Percentiles rank a stretch among this genome's conserved stretches.
Conservation (phyloP, 1,140 invertebrate genomes). For the Bursaphelenchus mucronatus region DNA sequence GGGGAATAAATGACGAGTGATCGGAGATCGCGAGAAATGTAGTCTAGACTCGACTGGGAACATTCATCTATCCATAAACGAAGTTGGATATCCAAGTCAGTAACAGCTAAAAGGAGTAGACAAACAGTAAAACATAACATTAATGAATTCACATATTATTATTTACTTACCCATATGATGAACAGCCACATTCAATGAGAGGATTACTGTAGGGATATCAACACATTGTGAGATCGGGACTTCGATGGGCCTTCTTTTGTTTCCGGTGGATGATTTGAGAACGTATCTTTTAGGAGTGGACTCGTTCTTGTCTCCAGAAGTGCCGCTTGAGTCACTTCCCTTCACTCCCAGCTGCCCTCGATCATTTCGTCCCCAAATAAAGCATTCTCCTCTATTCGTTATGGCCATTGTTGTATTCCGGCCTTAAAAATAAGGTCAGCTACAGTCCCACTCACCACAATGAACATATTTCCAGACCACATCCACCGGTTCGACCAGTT, state of each 20-base stretch:
- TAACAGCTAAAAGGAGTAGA: conserved; percentile 2
- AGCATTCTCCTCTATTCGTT: conserved; percentile 28
- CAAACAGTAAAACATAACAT: not conserved
- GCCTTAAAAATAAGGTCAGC: conserved; percentile 21
- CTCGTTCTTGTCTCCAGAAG: conserved; percentile 7
- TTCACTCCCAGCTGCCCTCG: conserved; percentile 39
- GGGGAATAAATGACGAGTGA: conserved; percentile 16
- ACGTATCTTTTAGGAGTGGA: conserved; percentile 22
- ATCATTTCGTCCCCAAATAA: conserved; percentile 47
- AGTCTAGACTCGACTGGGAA: conserved; percentile 24
- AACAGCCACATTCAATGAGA: conserved; percentile 22
- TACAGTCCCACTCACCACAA: conserved; percentile 34
- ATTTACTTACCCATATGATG: conserved; percentile 9
- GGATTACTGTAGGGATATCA: conserved; percentile 37
- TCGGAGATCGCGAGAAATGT: conserved; percentile 31
- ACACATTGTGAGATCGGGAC: conserved; percentile 37
- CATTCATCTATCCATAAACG: conserved; percentile 5
- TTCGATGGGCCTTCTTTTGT: conserved; percentile 25
- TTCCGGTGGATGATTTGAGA: conserved; percentile 31
- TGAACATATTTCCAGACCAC: conserved; percentile 37
- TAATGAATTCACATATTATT: conserved; percentile 12
- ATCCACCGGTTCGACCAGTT: conserved; percentile 24
- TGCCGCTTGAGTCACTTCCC: not conserved
- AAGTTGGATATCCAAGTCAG: conserved; percentile 25
- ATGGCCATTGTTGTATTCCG: conserved; percentile 45